Conservation (phyloP, 2,888 invertebrate species). For the Lasioglossum figueresi region DNA sequence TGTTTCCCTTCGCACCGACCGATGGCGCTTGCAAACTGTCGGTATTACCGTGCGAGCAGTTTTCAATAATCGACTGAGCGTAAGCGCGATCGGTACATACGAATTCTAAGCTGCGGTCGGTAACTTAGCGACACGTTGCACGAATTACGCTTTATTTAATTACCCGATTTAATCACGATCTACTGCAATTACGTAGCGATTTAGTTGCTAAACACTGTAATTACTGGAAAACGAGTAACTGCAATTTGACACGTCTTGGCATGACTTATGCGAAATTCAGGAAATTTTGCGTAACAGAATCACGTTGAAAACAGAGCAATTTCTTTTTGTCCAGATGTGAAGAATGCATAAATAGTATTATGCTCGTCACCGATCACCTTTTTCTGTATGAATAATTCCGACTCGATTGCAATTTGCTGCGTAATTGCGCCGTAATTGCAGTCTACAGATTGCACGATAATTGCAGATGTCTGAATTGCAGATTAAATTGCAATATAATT, state of each 20-base stretch:
- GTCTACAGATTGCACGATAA: neutral
- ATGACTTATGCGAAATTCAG: neutral
- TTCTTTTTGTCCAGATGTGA: neutral
- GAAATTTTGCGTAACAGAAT: neutral
- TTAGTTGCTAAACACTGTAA: neutral
- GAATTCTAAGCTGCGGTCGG: no score
- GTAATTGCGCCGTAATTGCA: neutral
- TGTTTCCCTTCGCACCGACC: constrained; percentile 46
- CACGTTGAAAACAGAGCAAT: neutral
- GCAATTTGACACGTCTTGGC: no score
- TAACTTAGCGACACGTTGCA: neutral
- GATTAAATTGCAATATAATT: neutral
- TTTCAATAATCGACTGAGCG: neutral
- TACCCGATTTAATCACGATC: neutral
- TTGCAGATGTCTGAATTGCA: neutral
- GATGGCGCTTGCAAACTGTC: constrained; percentile 61
- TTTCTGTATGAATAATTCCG: neutral
- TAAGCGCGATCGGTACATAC: neutral
- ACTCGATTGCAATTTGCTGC: neutral
- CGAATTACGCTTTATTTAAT: neutral
- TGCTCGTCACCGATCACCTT: neutral
- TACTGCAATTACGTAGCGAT: neutral
- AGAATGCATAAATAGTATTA: neutral
- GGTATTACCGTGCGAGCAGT: constrained; percentile 22
- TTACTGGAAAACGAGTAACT: neutral